phyloP scores from a whole-genome alignment of 2,888 invertebrate genomes.

The Athalia circularis region DNA sequence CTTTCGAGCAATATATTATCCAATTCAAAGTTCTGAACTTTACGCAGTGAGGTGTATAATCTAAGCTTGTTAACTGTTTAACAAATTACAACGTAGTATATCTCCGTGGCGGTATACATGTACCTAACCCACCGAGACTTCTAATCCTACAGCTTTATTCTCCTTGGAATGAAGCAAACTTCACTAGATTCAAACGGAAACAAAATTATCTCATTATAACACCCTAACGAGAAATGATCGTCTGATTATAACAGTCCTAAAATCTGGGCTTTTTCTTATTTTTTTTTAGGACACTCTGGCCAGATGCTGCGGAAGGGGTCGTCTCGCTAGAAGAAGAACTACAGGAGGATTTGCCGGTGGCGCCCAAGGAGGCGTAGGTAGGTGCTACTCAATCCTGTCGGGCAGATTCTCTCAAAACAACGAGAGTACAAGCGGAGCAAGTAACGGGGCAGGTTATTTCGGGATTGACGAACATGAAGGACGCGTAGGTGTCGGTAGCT shows the following conservation, averaged over 20 bases:
- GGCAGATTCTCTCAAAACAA: constrained; percentile 66
- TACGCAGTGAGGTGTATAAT: not conserved
- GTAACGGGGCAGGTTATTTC: constrained; percentile 33
- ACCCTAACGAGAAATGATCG: too few species aligned
- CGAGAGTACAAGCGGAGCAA: constrained; percentile 42
- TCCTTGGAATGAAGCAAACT: not conserved
- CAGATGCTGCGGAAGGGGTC: constrained; percentile 61
- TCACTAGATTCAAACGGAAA: too few species aligned
- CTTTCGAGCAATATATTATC: too few species aligned
- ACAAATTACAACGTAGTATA: constrained; percentile 35
- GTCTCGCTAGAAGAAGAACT: constrained; percentile 38
- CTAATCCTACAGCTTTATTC: not conserved
- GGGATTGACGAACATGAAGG: constrained; percentile 19
- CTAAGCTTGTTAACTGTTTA: constrained; percentile 22
- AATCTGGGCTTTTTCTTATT: not conserved
- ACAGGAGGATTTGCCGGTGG: constrained; percentile 54
- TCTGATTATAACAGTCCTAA: not conserved
- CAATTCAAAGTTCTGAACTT: not conserved
- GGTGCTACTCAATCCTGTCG: constrained; percentile 70
- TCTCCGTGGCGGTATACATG: not conserved
- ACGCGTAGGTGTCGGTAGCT: constrained; percentile 22
- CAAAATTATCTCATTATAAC: too few species aligned
- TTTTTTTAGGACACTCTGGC: constrained; percentile 68
- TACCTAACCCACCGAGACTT: not conserved
- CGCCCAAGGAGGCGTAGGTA: constrained; percentile 58